These are phyloP conservation scores for Macrocentrus cingulum DNA, from an alignment of 1,140 invertebrate species.

Conservation along the genomic window DNA sequence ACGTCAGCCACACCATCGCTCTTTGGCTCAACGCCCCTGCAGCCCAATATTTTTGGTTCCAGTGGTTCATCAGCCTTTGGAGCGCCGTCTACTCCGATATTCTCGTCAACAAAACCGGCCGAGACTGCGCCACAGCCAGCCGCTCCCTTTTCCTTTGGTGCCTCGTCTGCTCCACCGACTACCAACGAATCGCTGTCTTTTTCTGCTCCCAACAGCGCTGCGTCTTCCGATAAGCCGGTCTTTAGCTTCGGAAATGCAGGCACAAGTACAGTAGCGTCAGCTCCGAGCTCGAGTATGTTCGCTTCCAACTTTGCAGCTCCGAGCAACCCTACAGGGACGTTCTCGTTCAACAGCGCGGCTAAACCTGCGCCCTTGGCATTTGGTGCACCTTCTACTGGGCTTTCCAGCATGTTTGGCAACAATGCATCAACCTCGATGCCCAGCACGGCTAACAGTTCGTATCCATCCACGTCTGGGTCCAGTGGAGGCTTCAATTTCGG, in stretches of 20 bases:
- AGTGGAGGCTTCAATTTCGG: conserved; percentile 44
- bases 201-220: no score
- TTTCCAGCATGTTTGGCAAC: conserved; percentile 40
- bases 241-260: conserved; percentile 20
- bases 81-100: no score
- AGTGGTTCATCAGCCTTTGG: not conserved
- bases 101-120: no score
- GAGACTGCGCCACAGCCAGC: no score
- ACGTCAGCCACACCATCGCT: conserved; percentile 20
- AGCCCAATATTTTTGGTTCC: conserved; percentile 3
- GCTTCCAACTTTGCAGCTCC: conserved; percentile 1
- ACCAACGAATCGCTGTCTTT: no score
- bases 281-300: not conserved
- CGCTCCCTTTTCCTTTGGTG: no score
- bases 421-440: conserved; percentile 28
- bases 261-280: not conserved
- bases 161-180: conserved; percentile 2
- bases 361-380: conserved; percentile 33
- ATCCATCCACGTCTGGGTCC: conserved; percentile 31
- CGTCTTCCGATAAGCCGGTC: no score
- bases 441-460: conserved; percentile 25
- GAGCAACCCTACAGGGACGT: conserved; percentile 22
- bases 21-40: conserved; percentile 31
- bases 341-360: conserved; percentile 46
- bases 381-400: conserved; percentile 30